phyloP scores from a whole-genome alignment of 2,113 vertebrate genomes.

The Nesogale talazaci region DNA sequence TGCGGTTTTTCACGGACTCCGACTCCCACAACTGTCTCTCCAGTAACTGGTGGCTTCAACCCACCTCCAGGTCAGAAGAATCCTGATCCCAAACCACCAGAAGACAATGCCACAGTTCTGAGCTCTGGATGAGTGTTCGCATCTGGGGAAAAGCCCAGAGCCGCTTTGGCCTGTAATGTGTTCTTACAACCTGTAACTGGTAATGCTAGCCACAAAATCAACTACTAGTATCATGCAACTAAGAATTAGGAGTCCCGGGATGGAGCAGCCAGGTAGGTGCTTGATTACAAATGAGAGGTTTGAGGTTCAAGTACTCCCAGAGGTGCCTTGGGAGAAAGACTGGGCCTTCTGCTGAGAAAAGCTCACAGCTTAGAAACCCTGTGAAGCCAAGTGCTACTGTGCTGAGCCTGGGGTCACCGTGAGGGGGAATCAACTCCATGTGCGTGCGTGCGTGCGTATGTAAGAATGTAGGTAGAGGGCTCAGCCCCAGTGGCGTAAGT shows the following conservation, averaged over 20 bases:
- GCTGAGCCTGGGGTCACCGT: neutral
- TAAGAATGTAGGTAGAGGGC: no score
- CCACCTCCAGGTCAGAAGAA: no score
- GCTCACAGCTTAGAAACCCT: neutral
- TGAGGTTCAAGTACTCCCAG: neutral
- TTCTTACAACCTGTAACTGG: neutral
- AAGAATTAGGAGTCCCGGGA: neutral
- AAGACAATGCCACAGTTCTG: neutral
- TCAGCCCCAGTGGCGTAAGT: no score
- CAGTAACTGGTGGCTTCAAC: no score
- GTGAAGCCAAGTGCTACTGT: neutral
- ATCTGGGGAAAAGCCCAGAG: no score
- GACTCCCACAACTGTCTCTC: no score
- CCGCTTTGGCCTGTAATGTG: neutral
- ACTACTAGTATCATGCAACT: slow-evolving; percentile 3
- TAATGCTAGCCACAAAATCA: neutral
- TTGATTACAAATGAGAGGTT: neutral
- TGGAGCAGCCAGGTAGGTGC: neutral
- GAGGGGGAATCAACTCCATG: neutral
- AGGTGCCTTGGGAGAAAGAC: neutral
- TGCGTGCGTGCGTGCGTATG: no score
- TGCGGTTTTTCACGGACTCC: no score
- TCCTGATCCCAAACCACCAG: neutral
- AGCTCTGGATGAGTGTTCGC: neutral
- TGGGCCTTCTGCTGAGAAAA: neutral